Percentiles rank a stretch among this genome's conserved stretches.
Conservation (phyloP, 23 tunicate genomes). For the Halocynthia aurantium region DNA sequence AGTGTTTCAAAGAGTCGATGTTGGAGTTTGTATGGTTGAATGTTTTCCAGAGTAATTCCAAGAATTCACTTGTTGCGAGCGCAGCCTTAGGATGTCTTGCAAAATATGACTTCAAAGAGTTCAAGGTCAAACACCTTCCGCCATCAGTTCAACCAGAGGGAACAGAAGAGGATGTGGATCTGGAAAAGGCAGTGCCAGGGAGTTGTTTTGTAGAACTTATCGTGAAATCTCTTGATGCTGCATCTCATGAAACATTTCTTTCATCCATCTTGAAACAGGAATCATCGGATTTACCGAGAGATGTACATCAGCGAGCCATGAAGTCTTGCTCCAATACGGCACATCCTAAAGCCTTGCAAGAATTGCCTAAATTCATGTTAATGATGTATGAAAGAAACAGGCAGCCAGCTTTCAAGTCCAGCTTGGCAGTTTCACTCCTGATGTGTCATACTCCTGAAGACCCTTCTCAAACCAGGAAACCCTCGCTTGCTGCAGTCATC, state of each 20-base stretch:
- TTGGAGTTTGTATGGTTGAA: slow-evolving; percentile 38
- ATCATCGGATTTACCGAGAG: slow-evolving; percentile 51
- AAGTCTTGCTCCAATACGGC: slow-evolving; percentile 21
- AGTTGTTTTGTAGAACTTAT: slow-evolving; percentile 5
- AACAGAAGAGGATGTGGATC: slow-evolving; percentile 10
- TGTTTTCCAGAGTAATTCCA: not conserved
- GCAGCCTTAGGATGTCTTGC: slow-evolving; percentile 33
- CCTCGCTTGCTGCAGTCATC: slow-evolving; percentile 21
- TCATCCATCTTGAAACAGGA: slow-evolving; percentile 34
- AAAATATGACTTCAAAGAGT: slow-evolving; percentile 29
- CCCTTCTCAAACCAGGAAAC: slow-evolving; percentile 2
- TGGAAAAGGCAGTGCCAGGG: slow-evolving; percentile 31
- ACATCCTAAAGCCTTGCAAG: slow-evolving; percentile 20
- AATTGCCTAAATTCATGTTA: slow-evolving; percentile 32
- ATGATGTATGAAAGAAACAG: slow-evolving; percentile 54
- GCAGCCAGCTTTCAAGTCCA: slow-evolving; percentile 49
- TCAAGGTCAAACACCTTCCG: slow-evolving; percentile 41
- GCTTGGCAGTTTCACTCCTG: slow-evolving; percentile 37
- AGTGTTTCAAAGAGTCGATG: slow-evolving; percentile 15
- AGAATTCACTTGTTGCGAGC: slow-evolving; percentile 1
- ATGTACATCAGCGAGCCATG: slow-evolving; percentile 61
- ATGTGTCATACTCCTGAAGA: slow-evolving; percentile 35
- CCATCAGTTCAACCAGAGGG: slow-evolving; percentile 23
- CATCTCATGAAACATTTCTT: slow-evolving; percentile 34
- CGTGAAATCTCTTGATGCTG: not conserved